Evolutionary conservation across 2,113 vertebrate species (phyloP), one percentile per base, ranked within the genome.

Genomic region (Falco punctatus): DNA sequence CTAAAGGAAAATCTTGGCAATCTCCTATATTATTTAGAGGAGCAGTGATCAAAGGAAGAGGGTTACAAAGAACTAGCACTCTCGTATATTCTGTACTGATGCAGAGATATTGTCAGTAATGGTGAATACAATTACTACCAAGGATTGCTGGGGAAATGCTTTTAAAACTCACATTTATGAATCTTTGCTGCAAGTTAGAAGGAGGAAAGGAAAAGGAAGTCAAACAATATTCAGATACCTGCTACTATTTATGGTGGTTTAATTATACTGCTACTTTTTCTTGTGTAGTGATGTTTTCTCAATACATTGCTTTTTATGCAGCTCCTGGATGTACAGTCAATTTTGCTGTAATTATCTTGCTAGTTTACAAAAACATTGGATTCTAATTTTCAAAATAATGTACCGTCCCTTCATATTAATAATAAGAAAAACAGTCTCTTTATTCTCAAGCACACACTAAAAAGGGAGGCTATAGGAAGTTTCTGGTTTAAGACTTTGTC

Each of bases 21-120:
- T 97, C 73, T 96, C 75, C 94, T 93, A 86, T 94, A 94, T 97
- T 97, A 97, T 97, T 98, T 97, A 97, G 88, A 96, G 78, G 26
- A 97, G 12, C 48, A 85, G 81, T 88, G 88, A 98, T 97, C 94
- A 98, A 97, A 98, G 86, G 83, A 92, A 92, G 67, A 88, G 66
- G 27, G 82, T 58, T 94, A 93, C 88, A 97, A 97, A 97, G 91
- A 96, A 67, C 82, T 70, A 95, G 48, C 83, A 94, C 83, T 81
- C 72, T 94, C 11, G 1, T 94, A 73, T 96, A 89, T 96, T 97
- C 91, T 97, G 49, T 72, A 88, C 62, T 86, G 89, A 96, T 87
- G 80, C 80, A 86, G 80, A 93, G 79, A 94, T 81, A 91, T 72
- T 96, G 75, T 74, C 92, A 94, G 90, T 74, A 95, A 91, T 33